Percentiles rank a stretch among this genome's conserved stretches.
These are phyloP conservation scores for Tetranychus piercei DNA, from an alignment of 2,888 invertebrate genomes.

Conservation along the genomic window DNA sequence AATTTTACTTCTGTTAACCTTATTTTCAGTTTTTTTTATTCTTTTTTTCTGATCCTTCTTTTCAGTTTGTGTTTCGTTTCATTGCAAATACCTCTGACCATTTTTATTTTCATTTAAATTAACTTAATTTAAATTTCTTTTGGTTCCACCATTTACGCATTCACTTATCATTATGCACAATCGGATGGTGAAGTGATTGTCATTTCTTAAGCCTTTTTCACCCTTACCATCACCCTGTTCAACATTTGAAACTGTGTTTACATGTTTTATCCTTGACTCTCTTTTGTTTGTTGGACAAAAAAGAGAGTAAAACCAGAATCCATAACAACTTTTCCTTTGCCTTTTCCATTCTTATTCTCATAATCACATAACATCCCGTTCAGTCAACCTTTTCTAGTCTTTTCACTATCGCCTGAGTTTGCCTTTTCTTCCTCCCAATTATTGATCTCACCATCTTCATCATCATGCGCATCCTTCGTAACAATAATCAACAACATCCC, in stretches of 20 bases:
- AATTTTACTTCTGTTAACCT: neutral
- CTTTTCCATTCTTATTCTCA: neutral
- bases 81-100: neutral
- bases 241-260: neutral
- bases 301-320: neutral
- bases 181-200: neutral
- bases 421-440: neutral
- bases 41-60: neutral
- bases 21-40: neutral
- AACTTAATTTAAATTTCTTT: neutral
- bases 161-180: too few relatives aligned
- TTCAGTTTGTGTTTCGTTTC: too few relatives aligned
- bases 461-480: neutral
- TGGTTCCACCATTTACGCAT: neutral
- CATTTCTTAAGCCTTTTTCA: neutral
- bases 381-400: neutral
- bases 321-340: neutral
- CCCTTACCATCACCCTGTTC: neutral
- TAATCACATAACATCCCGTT: neutral
- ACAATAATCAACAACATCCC: neutral
- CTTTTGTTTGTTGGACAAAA: neutral
- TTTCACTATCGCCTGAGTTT: neutral
- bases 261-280: neutral
- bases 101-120: neutral
- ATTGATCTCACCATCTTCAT: neutral